phyloP scores from a whole-genome alignment of 2,888 invertebrate genomes.

The Andrena chrysosceles region DNA sequence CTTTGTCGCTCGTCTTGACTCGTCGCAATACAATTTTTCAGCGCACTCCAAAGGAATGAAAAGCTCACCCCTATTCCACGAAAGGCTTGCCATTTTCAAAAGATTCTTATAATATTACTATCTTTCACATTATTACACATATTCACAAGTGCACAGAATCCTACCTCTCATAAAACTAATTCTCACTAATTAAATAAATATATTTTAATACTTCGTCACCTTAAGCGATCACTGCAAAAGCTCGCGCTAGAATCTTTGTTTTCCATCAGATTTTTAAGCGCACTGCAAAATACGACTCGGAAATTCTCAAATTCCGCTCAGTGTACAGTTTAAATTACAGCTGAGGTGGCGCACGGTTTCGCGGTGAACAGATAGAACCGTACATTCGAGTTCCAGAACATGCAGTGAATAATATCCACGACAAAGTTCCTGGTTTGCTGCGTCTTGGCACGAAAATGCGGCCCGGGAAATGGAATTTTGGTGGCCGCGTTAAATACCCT shows the following conservation, averaged over 20 bases:
- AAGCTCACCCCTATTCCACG: no score
- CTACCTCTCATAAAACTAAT: no score
- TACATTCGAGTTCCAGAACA: background rate
- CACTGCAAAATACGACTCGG: background rate
- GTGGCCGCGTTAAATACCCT: slow-evolving; percentile 40
- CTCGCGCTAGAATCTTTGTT: background rate
- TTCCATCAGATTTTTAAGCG: background rate
- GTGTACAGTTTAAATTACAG: background rate
- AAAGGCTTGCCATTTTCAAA: no score
- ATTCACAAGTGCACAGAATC: no score
- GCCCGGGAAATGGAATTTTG: slow-evolving; percentile 46
- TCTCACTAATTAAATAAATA: no score
- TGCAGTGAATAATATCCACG: background rate
- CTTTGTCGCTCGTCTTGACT: slow-evolving; percentile 14
- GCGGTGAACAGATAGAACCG: slow-evolving; percentile 13
- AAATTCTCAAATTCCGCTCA: background rate
- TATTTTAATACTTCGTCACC: background rate
- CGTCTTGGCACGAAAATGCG: slow-evolving; percentile 28
- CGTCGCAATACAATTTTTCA: background rate
- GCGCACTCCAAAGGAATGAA: no score
- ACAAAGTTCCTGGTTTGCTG: slow-evolving; percentile 22
- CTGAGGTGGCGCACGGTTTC: background rate
- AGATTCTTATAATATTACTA: background rate
- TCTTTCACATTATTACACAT: background rate
- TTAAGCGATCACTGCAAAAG: background rate